Evolutionary conservation across 2,113 vertebrate species (phyloP).

Genomic region (Anarrhichthys ocellatus): DNA sequence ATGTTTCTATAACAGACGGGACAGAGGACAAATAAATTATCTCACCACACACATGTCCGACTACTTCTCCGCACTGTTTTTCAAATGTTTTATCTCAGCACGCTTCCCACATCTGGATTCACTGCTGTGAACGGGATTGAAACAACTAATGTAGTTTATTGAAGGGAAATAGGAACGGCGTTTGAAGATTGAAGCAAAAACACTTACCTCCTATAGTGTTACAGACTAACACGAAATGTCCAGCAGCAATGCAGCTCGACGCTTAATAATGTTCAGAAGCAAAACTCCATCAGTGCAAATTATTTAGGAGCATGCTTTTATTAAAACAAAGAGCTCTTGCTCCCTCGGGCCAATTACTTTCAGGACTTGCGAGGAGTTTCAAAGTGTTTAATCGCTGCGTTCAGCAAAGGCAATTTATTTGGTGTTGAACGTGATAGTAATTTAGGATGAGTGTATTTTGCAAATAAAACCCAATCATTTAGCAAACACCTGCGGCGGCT

Average conservation of each 20-base stretch:
- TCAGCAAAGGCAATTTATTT: slow-evolving; percentile 33
- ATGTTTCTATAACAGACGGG: slow-evolving; percentile 28
- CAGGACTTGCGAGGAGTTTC: background rate
- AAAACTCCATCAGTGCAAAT: slow-evolving; percentile 25
- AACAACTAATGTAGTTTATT: slow-evolving; percentile 17
- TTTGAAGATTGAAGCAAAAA: slow-evolving; percentile 10
- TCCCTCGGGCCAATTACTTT: slow-evolving; percentile 35
- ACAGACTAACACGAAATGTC: slow-evolving; percentile 12
- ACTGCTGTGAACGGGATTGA: slow-evolving; percentile 24
- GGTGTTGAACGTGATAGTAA: slow-evolving; percentile 7
- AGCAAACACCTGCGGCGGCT: background rate
- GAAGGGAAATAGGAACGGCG: slow-evolving; percentile 9
- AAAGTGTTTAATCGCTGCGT: slow-evolving; percentile 27
- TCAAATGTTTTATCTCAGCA: background rate
- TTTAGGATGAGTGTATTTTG: background rate
- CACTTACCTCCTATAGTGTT: background rate
- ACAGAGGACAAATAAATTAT: slow-evolving; percentile 45
- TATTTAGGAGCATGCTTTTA: slow-evolving; percentile 28
- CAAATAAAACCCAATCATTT: slow-evolving; percentile 8
- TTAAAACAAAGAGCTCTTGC: slow-evolving; percentile 40
- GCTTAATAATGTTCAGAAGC: slow-evolving; percentile 17
- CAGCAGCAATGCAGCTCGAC: background rate
- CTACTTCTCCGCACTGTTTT: background rate
- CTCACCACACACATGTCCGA: slow-evolving; percentile 13
- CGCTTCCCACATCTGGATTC: background rate